Evolutionary conservation across 2,797 vertebrate genomes (phyloP).

Genomic region (Dendrocincla tyrannina): DNA sequence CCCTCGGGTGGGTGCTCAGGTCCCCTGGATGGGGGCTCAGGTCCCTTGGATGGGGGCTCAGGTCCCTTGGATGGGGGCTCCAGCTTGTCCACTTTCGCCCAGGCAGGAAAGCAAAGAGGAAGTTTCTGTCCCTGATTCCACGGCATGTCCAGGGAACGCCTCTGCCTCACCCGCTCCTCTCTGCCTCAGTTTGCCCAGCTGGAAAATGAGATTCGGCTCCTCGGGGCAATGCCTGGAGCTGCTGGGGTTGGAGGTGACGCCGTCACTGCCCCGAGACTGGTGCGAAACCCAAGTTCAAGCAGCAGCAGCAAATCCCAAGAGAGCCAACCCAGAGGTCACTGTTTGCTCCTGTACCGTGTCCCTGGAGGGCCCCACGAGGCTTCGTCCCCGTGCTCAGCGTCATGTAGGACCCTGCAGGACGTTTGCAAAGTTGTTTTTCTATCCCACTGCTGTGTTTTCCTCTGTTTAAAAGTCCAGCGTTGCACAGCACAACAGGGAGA

Average conservation of each 20-base stretch:
- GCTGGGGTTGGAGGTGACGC: neutral
- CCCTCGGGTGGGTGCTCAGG: no score
- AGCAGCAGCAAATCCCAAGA: neutral
- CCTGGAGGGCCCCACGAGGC: neutral
- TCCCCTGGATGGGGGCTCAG: neutral
- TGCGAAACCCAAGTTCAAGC: rapidly evolving
- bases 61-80: neutral
- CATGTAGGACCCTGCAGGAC: neutral
- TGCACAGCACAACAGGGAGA: rapidly evolving
- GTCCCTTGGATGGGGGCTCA: no score
- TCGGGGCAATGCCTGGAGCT: neutral
- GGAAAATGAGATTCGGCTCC: neutral
- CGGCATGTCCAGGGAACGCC: neutral
- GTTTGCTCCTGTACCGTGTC: rapidly evolving
- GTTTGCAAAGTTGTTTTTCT: neutral
- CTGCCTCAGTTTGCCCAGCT: constrained; percentile 36
- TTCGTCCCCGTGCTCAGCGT: neutral
- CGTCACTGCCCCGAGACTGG: rapidly evolving
- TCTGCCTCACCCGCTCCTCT: neutral
- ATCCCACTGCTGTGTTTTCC: neutral
- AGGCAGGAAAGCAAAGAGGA: neutral
- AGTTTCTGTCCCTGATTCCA: neutral
- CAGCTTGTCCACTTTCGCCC: rapidly evolving
- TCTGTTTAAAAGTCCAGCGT: neutral
- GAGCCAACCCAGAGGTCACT: rapidly evolving